These are phyloP conservation scores for Petromus typicus DNA, from an alignment of 2,113 vertebrate genomes.

Conservation along the genomic window DNA sequence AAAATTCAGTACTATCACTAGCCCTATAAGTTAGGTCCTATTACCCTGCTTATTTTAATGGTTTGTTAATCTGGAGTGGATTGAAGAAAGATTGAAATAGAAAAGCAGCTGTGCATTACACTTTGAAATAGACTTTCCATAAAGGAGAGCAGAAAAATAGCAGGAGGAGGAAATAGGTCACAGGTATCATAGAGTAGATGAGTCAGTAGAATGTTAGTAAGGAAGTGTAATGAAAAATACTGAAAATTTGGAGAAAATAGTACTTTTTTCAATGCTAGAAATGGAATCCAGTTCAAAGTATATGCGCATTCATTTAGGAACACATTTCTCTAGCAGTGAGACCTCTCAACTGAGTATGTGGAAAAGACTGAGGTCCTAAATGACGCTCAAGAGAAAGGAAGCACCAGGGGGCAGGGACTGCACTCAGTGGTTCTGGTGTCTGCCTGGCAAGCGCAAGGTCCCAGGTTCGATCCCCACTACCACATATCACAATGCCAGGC, in stretches of 20 bases:
- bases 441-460: too few species aligned
- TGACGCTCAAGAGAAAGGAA: too few species aligned
- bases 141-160: slow-evolving; percentile 15
- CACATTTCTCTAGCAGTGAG: not conserved
- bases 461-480: too few species aligned
- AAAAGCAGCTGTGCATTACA: not conserved
- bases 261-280: not conserved
- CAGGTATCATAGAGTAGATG: not conserved
- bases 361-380: not conserved
- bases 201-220: not conserved
- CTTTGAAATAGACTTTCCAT: not conserved
- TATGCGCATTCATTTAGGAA: not conserved
- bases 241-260: not conserved
- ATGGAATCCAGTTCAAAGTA: not conserved
- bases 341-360: not conserved
- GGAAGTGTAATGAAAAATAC: not conserved
- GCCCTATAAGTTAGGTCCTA: not conserved
- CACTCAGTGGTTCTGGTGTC: too few species aligned
- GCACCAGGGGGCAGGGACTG: too few species aligned
- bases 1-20: not conserved
- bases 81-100: not conserved
- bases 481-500: too few species aligned
- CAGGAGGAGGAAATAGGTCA: not conserved
- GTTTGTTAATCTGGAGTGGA: not conserved
- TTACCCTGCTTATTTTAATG: not conserved